Evolutionary conservation across 1,140 invertebrate species (phyloP), one percentile per base, ranked within the genome.

Genomic region (Leptoteleia sp.): DNA sequence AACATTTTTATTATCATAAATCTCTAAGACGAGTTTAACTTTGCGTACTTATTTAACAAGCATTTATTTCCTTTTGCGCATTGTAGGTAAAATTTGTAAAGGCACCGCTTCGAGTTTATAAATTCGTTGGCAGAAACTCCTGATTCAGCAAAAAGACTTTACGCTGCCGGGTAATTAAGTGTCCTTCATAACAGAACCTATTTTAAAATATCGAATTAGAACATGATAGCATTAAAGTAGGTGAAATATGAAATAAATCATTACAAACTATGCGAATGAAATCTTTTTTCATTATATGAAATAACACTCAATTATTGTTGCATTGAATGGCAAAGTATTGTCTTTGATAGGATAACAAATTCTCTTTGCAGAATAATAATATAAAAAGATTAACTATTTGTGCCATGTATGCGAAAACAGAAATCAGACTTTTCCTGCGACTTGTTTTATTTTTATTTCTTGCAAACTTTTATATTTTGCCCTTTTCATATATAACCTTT

Each of bases 81-180:
- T 65, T 73, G 50, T 50, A 48, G 16, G 19, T 65, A 38, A 59
- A 73, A 73, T 73, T 73, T 73, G 70, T 73, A 65, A 65, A 73
- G 52, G 37, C 55, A 40, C 9, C 38, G 11, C 59, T 57, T 17
- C 42, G 37, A 35, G 50, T 43, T 73, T 73, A 55, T 55, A 57
- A 72, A 72, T 72, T 61, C 57, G 12, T 50, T 38, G 12, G 17
- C 25, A n/a, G 48, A 57, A 73, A 59, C 43, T 57, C 70, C 52
- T 65, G 57, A 73, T 73, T 59, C 52, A 62, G 50, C 59, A 15
- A 13, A 17, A 38, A 45, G 22, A 73, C 17, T 43, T 35, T 2
- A 31, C 50, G 9, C 19, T 19, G 16, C 29, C 12, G 11, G 25
- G 25, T 73, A 65, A 73, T 73, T 73, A 73, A 73, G 42, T 57